Evolutionary conservation across 1,140 invertebrate genomes (phyloP).

Genomic region (Bombus haemorrhoidalis): DNA sequence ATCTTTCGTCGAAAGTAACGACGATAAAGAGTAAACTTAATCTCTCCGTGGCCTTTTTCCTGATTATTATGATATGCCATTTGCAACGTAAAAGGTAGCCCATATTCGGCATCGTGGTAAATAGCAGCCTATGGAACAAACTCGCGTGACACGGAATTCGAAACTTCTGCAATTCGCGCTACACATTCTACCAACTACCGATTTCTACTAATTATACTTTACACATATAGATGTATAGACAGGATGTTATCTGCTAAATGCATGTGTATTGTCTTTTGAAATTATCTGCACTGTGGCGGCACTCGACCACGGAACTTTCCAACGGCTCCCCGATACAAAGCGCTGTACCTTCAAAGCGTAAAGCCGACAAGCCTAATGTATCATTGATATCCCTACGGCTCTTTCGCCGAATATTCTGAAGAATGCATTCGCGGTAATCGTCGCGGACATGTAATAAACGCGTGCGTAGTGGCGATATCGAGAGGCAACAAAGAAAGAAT

Average conservation of each 20-base stretch:
- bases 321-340: no score
- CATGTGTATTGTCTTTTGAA: background rate
- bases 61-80: constrained; percentile 18
- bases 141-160: background rate
- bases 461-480: no score
- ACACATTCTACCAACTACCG: background rate
- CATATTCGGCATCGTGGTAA: background rate
- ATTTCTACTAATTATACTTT: background rate
- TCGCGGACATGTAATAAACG: no score
- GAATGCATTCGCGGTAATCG: no score
- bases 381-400: no score
- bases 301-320: no score
- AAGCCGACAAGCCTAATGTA: no score
- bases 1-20: constrained; percentile 18
- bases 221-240: no score
- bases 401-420: no score
- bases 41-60: background rate
- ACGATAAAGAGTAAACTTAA: constrained; percentile 4
- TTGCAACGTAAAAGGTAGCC: background rate
- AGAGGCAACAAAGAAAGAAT: no score
- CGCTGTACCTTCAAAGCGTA: no score
- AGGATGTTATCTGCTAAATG: no score
- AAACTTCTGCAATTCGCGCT: background rate
- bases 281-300: background rate
- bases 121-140: background rate